These are phyloP conservation scores for Lepidochitona cinerea DNA, from an alignment of 2,888 invertebrate genomes.

Conservation along the genomic window DNA sequence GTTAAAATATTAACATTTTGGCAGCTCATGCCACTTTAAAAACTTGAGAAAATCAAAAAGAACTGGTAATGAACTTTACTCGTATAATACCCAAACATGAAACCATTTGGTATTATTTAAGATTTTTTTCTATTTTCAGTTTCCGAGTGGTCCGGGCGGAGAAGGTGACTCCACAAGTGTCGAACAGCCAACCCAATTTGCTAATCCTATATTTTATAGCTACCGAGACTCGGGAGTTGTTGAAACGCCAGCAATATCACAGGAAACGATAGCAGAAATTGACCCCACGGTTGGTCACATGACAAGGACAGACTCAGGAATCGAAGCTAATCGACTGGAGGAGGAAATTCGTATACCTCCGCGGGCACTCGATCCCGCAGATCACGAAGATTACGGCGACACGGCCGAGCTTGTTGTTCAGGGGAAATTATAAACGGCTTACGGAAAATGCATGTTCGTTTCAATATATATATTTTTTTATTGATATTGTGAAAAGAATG, in stretches of 20 bases:
- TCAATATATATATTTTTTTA: too few relatives aligned
- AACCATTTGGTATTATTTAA: too few relatives aligned
- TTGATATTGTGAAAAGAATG: too few relatives aligned
- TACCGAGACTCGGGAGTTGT: neutral
- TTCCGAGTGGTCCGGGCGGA: neutral
- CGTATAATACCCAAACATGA: too few relatives aligned
- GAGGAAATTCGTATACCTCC: conserved; percentile 12
- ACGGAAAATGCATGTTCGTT: too few relatives aligned
- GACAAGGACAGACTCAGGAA: neutral
- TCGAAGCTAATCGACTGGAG: neutral
- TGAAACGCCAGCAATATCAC: neutral
- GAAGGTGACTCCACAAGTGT: neutral
- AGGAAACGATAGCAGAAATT: neutral
- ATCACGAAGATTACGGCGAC: conserved; percentile 35
- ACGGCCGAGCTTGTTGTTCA: conserved; percentile 35
- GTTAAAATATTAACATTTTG: too few relatives aligned
- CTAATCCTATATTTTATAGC: neutral
- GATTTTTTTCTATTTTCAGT: neutral
- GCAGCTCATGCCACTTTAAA: too few relatives aligned
- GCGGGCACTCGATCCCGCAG: conserved; percentile 34
- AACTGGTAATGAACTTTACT: too few relatives aligned
- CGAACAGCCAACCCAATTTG: neutral
- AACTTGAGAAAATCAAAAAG: too few relatives aligned
- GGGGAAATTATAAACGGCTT: conserved; percentile 29
- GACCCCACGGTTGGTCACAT: neutral